Conservation (phyloP, 2,888 invertebrate species). For the Scaptomyza reducta region DNA sequence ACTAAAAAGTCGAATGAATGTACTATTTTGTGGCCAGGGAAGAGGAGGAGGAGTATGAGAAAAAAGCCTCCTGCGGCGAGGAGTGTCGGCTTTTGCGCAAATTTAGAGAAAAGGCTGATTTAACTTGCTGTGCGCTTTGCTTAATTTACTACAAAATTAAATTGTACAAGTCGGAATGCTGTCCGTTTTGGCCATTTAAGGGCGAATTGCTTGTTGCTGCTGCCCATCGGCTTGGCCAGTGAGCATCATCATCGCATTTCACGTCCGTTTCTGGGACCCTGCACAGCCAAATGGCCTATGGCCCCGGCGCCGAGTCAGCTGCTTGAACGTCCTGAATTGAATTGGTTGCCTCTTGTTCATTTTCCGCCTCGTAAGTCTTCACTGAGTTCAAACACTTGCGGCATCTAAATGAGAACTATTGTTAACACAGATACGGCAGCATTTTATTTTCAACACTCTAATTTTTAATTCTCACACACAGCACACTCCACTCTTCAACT, state of each 20-base stretch:
- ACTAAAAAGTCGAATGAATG: constrained; percentile 43
- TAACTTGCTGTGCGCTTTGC: constrained; percentile 56
- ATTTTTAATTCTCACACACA: constrained; percentile 45
- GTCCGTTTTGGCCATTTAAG: constrained; percentile 50
- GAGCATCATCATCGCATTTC: constrained; percentile 22
- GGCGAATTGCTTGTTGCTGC: constrained; percentile 59
- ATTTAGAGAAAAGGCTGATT: constrained; percentile 60
- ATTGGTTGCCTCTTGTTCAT: constrained; percentile 62
- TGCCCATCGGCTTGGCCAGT: constrained; percentile 48
- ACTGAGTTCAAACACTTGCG: constrained; percentile 65
- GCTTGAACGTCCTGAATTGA: constrained; percentile 39
- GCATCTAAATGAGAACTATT: constrained; percentile 73
- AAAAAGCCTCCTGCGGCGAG: constrained; percentile 11
- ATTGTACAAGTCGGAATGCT: constrained; percentile 62
- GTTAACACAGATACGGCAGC: constrained; percentile 54
- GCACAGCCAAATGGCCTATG: constrained; percentile 7
- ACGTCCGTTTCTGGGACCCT: constrained; percentile 8
- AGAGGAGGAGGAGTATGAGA: background rate
- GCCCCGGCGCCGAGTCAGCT: constrained; percentile 35
- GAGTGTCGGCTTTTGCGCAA: constrained; percentile 52
- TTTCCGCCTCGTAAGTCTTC: constrained; percentile 68
- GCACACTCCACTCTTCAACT: constrained; percentile 11
- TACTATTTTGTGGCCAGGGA: constrained; percentile 7
- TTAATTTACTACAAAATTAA: constrained; percentile 73
- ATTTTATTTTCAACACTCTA: constrained; percentile 62